Evolutionary conservation across 2,113 vertebrate species (phyloP).

Genomic region (cattle (Bos taurus)): ARS-UCD2.0 NC_037331.1:28500001-28500500

Average conservation of each 20-base stretch:
- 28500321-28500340: neutral
- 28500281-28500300: neutral
- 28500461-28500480: neutral
- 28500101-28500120: neutral
- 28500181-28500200: neutral
- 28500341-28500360: neutral
- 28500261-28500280: neutral
- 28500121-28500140: neutral
- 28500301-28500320: neutral
- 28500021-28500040: fast-evolving
- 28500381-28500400: neutral
- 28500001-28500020: neutral
- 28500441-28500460: neutral
- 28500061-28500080: neutral
- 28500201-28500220: neutral
- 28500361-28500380: neutral
- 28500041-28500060: neutral
- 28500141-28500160: neutral
- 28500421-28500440: neutral
- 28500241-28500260: neutral
- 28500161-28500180: neutral
- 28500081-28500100: neutral
- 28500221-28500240: neutral
- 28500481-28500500: neutral
- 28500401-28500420: neutral